Evolutionary conservation across 2,888 invertebrate genomes (phyloP), one percentile per base, ranked within the genome.

Genomic region (Sisyra terminalis): DNA sequence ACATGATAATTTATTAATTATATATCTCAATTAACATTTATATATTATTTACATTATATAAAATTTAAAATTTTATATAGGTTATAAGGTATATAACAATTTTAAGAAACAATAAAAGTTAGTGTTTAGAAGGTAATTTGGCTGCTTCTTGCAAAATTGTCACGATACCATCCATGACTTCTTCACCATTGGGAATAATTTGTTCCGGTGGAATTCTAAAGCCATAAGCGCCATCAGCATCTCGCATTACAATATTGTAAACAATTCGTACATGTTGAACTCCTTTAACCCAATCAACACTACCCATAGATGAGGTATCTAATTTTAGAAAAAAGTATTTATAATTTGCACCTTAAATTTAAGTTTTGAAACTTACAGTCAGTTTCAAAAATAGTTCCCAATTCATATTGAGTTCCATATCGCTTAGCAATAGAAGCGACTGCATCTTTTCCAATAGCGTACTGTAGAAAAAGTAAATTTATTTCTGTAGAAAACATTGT

Each of bases 231-330:
- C 77, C 72, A 24, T 24, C 24, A 0, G 54, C 62, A 50, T 81
- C 81, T 11, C 80, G 63, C 1, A 84, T 64, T 51, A 78, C 75
- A 46, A 75, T 73, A 0, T 75, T 74, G 44, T 72, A 78, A 0
- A 71, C 64, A 10, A 80, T 64, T 2, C 74, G 74, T 1, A 73
- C 69, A 16, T 72, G 70, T 35, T 67, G 69, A 0, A 61, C 65
- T 5, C 70, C 75, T 50, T 81, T 78, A 0, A 71, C 79, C 78
- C 82, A 87, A 55, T 88, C 86, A 41, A 72, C 65, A 9, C 73
- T 68, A 2, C 67, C 64, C 1, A 82, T 82, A 3, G 74, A 70
- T 1, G 76, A 71, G 1, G 67, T 61, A 54, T 73, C 75, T 75
- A 10, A 3, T 32, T 24, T n/a, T n/a, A n/a, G 7, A 34, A 18